Evolutionary conservation across 2,888 invertebrate species (phyloP).

Genomic region (Cheilosia pagana): DNA sequence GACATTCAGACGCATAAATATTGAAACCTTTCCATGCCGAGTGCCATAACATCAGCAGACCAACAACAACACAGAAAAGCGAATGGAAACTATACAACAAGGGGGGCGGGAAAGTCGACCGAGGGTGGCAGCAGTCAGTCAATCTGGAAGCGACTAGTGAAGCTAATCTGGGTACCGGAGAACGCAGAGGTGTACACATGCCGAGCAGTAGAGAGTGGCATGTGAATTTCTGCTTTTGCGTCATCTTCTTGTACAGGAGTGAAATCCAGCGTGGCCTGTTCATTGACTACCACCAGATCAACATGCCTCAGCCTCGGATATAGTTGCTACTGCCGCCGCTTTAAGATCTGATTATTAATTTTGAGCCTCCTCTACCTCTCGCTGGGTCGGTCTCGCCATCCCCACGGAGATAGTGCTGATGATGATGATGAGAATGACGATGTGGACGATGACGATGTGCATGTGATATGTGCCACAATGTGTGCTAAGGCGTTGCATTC

Average conservation of each 20-base stretch:
- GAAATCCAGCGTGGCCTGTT: conserved; percentile 49
- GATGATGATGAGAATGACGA: conserved; percentile 20
- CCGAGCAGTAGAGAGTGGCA: conserved; percentile 5
- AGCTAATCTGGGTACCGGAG: conserved; percentile 38
- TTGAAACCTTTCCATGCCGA: conserved; percentile 62
- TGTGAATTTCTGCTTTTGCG: conserved; percentile 34
- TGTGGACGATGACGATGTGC: conserved; percentile 19
- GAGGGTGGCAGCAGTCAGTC: conserved; percentile 48
- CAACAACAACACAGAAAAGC: conserved; percentile 19
- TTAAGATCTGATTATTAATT: conserved; percentile 58
- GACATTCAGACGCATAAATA: conserved; percentile 75
- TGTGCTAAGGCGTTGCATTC: conserved; percentile 58
- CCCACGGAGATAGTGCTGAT: conserved; percentile 38
- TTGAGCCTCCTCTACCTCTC: conserved; percentile 6
- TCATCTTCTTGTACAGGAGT: conserved; percentile 22
- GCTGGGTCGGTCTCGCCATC: conserved; percentile 16
- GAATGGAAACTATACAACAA: conserved; percentile 48
- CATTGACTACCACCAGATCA: conserved; percentile 59
- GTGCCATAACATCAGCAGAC: conserved; percentile 6
- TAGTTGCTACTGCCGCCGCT: conserved; percentile 52
- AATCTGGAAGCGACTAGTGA: conserved; percentile 58
- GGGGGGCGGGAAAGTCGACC: conserved; percentile 46
- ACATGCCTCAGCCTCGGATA: conserved; percentile 55
- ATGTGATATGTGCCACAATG: conserved; percentile 57
- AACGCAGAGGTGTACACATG: too few relatives aligned